phyloP scores from a whole-genome alignment of 2,113 vertebrate species.

The Catharus minimus region DNA sequence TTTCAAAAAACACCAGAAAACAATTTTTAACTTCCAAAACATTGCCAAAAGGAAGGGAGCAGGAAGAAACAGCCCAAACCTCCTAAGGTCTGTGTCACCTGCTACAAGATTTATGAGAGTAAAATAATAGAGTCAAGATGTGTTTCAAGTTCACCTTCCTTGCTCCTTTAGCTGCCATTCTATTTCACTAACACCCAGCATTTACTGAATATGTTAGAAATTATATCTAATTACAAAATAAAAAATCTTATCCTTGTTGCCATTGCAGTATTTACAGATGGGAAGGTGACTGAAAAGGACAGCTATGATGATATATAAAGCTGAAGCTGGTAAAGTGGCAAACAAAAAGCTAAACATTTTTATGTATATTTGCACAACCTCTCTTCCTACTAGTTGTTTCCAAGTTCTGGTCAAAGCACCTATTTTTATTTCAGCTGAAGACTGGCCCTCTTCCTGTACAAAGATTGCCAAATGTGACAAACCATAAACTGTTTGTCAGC shows the following conservation, averaged over 20 bases:
- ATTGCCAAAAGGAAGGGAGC: neutral
- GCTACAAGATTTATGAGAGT: neutral
- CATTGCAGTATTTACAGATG: neutral
- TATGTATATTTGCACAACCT: neutral
- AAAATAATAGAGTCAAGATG: neutral
- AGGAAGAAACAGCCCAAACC: neutral
- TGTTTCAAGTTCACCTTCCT: neutral
- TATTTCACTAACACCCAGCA: neutral
- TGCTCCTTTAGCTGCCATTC: neutral
- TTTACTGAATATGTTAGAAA: neutral
- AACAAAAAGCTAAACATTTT: neutral
- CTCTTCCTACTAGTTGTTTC: neutral
- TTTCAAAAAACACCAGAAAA: neutral
- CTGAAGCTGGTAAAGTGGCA: neutral
- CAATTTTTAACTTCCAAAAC: neutral
- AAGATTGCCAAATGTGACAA: slow-evolving; percentile 45
- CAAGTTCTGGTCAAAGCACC: slow-evolving; percentile 21
- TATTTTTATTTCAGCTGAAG: slow-evolving; percentile 42
- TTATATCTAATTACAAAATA: neutral
- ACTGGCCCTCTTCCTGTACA: neutral
- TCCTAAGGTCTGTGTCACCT: neutral
- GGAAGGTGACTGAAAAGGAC: neutral
- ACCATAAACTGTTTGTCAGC: slow-evolving; percentile 51
- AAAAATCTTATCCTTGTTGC: neutral
- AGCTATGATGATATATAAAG: neutral